Evolutionary conservation across 1,140 invertebrate species (phyloP).

Genomic region (Sinonovacula constricta): DNA sequence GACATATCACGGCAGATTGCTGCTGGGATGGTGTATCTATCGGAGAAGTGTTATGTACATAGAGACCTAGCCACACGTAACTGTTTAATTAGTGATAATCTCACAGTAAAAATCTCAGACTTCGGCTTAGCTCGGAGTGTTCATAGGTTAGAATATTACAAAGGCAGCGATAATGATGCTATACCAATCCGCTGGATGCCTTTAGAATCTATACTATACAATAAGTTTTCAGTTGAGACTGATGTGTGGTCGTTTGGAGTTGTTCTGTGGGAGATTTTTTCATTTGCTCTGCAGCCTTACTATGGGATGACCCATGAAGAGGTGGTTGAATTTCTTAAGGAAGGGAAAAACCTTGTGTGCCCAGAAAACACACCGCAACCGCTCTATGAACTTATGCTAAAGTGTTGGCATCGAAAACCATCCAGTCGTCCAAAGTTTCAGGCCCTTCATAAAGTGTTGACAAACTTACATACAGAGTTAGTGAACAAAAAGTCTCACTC

Average conservation of each 20-base stretch:
- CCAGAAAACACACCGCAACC: conserved; percentile 94
- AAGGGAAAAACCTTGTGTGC: conserved; percentile 93
- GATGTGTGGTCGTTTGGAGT: conserved; percentile 99
- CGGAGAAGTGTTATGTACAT: conserved; percentile 83
- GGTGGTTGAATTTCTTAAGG: conserved; percentile 96
- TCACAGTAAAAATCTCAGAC: conserved; percentile 96
- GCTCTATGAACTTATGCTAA: conserved; percentile 95
- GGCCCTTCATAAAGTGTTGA: conserved; percentile 63
- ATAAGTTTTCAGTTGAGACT: conserved; percentile 96
- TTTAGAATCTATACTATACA: conserved; percentile 97
- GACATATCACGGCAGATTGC: conserved; percentile 95
- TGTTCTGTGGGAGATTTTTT: conserved; percentile 98
- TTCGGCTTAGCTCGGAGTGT: conserved; percentile 98
- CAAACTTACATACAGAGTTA: conserved; percentile 61
- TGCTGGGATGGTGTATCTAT: conserved; percentile 96
- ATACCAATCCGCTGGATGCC: conserved; percentile 91
- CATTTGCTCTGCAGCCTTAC: conserved; percentile 96
- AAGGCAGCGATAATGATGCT: conserved; percentile 80
- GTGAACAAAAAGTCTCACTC: conserved; percentile 52
- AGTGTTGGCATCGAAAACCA: conserved; percentile 94
- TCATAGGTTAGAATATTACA: conserved; percentile 89
- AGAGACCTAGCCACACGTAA: conserved; percentile 96
- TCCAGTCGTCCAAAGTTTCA: conserved; percentile 89
- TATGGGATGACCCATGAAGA: conserved; percentile 95
- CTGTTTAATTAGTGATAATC: conserved; percentile 91